These are phyloP conservation scores for Drosophila repletoides DNA, from an alignment of 1,140 invertebrate species.

Conservation along the genomic window DNA sequence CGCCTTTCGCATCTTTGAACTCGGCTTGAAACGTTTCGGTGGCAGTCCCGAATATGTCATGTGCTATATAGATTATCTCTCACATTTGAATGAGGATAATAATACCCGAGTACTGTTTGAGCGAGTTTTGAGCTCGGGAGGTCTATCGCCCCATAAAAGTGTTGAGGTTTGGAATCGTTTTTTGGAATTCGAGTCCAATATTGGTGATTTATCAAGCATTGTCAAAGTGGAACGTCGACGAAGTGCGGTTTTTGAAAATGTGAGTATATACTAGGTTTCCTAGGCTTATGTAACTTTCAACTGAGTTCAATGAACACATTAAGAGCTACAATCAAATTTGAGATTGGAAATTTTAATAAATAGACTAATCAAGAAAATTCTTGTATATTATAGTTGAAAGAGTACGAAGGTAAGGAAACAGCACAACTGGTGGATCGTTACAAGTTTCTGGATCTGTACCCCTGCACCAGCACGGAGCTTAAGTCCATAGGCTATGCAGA, in stretches of 20 bases:
- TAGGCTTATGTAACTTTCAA: too few relatives aligned
- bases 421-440: constrained; percentile 97
- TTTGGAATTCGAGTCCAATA: constrained; percentile 98
- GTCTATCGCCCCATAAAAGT: constrained; percentile 94
- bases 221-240: constrained; percentile 98
- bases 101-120: constrained; percentile 99
- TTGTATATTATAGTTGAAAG: constrained; percentile 94
- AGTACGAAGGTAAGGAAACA: constrained; percentile 98
- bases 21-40: constrained; percentile 98
- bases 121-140: constrained; percentile 96
- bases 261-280: too few relatives aligned
- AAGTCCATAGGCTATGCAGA: constrained; percentile 93
- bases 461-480: constrained; percentile 94
- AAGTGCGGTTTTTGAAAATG: constrained; percentile 95
- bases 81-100: constrained; percentile 99
- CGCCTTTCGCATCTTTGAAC: constrained; percentile 98
- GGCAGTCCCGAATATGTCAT: constrained; percentile 97
- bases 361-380: too few relatives aligned
- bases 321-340: too few relatives aligned
- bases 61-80: constrained; percentile 98
- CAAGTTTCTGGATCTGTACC: constrained; percentile 96
- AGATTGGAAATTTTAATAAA: too few relatives aligned
- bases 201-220: constrained; percentile 98
- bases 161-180: constrained; percentile 99
- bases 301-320: too few relatives aligned